A percentile compares a stretch with the other conserved stretches of the same genome.
Evolutionary conservation across 2,888 invertebrate species (phyloP).

Genomic region (Embidobia sp.): DNA sequence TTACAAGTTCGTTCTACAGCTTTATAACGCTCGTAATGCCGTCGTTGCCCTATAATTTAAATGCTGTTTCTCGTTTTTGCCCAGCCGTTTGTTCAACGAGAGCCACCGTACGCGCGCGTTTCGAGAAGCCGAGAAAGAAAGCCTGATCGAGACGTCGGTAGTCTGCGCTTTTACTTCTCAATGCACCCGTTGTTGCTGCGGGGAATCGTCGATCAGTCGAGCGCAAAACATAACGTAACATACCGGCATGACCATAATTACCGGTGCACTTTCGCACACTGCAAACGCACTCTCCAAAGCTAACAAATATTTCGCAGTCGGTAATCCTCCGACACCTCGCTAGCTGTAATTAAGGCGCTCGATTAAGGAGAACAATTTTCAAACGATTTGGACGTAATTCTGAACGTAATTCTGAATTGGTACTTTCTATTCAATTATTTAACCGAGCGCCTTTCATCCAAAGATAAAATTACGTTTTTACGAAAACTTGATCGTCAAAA

Average conservation of each 20-base stretch:
- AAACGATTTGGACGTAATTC: no score
- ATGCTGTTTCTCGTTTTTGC: slow-evolving; percentile 66
- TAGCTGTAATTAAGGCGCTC: no score
- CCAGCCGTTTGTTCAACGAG: slow-evolving; percentile 45
- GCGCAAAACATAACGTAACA: slow-evolving; percentile 54
- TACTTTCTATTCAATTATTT: no score
- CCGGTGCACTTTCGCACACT: slow-evolving; percentile 24
- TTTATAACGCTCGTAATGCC: slow-evolving; percentile 71
- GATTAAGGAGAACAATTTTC: background rate
- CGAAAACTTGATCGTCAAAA: no score
- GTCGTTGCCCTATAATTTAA: slow-evolving; percentile 68
- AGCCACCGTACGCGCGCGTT: slow-evolving; percentile 54
- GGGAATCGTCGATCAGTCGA: slow-evolving; percentile 59
- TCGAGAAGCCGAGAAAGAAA: slow-evolving; percentile 42
- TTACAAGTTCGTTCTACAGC: slow-evolving; percentile 67
- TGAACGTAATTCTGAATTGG: no score
- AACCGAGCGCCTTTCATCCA: no score
- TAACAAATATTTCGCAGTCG: slow-evolving; percentile 13
- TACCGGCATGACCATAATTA: slow-evolving; percentile 50
- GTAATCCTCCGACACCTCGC: no score
- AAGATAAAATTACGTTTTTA: no score
- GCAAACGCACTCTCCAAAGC: slow-evolving; percentile 1
- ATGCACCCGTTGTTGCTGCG: slow-evolving; percentile 50
- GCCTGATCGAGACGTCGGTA: slow-evolving; percentile 32
- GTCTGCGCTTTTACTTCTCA: slow-evolving; percentile 57